Evolutionary conservation across 2,113 vertebrate genomes (phyloP).

Genomic region (Onychorhynchus coronatus): DNA sequence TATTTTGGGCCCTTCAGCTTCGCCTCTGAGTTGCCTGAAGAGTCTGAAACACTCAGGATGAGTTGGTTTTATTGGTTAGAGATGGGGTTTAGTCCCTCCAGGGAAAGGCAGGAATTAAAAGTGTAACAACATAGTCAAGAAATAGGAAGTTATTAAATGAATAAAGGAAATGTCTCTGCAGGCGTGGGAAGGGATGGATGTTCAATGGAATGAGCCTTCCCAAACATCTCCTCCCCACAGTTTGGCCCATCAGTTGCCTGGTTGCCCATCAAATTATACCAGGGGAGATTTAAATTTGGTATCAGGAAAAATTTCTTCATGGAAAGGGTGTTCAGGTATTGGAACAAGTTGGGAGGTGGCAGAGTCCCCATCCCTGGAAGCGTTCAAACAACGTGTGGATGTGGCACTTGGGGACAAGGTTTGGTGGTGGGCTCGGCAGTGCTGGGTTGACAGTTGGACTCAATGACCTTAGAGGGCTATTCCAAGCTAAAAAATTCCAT

Average conservation of each 20-base stretch:
- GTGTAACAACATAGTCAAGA: background rate
- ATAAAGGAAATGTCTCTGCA: background rate
- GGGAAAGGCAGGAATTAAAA: background rate
- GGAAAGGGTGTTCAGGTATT: too few relatives aligned
- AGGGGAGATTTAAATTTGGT: background rate
- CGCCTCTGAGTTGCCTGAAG: background rate
- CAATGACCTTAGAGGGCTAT: background rate
- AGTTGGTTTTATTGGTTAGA: background rate
- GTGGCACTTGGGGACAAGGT: background rate
- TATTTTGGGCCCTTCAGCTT: background rate
- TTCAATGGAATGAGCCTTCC: background rate
- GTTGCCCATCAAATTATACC: background rate
- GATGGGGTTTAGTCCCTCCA: background rate
- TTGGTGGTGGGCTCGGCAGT: background rate
- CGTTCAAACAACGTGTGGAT: background rate
- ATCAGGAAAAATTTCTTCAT: background rate
- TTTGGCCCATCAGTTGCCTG: too few relatives aligned
- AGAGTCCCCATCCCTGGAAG: fast-evolving
- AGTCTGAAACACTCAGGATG: background rate
- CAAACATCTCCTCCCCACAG: background rate
- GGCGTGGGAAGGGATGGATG: background rate
- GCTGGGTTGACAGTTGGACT: background rate
- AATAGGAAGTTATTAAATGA: background rate
- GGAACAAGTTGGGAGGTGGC: background rate
- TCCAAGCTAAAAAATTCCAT: background rate